Percentiles rank a stretch among this genome's conserved stretches.
Evolutionary conservation across 1,140 invertebrate species (phyloP).

Genomic region (Metaphire vulgaris): DNA sequence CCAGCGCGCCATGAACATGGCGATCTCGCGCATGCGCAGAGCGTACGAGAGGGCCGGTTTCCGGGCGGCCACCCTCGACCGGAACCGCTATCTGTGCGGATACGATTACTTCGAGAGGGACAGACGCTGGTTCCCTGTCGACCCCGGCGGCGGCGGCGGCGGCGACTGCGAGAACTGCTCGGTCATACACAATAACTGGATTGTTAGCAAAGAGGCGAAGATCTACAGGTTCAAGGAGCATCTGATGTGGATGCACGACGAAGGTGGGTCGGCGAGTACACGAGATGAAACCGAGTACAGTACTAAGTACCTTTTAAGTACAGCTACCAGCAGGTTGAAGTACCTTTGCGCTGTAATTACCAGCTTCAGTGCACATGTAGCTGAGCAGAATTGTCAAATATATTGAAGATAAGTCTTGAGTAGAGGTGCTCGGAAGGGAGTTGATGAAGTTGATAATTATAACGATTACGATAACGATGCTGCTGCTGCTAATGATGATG

Average conservation of each 20-base stretch:
- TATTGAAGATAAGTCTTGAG: too few species aligned
- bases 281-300: too few species aligned
- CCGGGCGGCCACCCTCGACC: constrained; percentile 1
- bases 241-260: constrained; percentile 25
- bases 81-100: constrained; percentile 12
- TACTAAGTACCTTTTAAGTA: too few species aligned
- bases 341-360: too few species aligned
- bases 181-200: constrained; percentile 31
- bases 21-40: constrained; percentile 7
- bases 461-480: too few species aligned
- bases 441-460: too few species aligned
- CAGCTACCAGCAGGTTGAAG: too few species aligned
- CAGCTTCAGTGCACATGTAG: too few species aligned
- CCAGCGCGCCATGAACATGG: constrained; percentile 25
- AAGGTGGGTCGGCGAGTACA: constrained; percentile 1
- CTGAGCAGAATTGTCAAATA: too few species aligned
- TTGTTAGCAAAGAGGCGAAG: constrained; percentile 29
- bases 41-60: not conserved
- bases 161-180: not conserved
- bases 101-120: constrained; percentile 21
- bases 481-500: not conserved
- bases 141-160: too few species aligned
- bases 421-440: too few species aligned
- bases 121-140: constrained; percentile 11
- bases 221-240: constrained; percentile 26